These are phyloP conservation scores for Xenopus tropicalis DNA, from an alignment of 2,113 vertebrate genomes.

Conservation along the genomic window UCB_Xtro_10.0 CM004449.2:27444501-27445000, in stretches of 20 bases:
- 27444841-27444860: too few relatives aligned
- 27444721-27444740: conserved; percentile 26
- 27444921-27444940: too few relatives aligned
- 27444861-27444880: too few relatives aligned
- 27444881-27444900: too few relatives aligned
- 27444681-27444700: conserved; percentile 35
- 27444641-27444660: conserved; percentile 31
- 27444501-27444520: neutral
- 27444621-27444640: conserved; percentile 7
- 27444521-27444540: neutral
- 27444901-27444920: too few relatives aligned
- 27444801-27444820: neutral
- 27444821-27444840: too few relatives aligned
- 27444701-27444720: conserved; percentile 23
- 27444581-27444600: conserved; percentile 36
- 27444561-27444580: conserved; percentile 22
- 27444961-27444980: too few relatives aligned
- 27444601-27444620: conserved; percentile 32
- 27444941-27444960: too few relatives aligned
- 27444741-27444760: neutral
- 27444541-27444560: neutral
- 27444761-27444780: conserved; percentile 30
- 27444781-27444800: conserved; percentile 23
- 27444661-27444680: conserved; percentile 25
- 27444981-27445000: too few relatives aligned